Base-by-base conservation (phyloP, 2,888 invertebrate genomes). In the Mimas tiliae region DNA sequence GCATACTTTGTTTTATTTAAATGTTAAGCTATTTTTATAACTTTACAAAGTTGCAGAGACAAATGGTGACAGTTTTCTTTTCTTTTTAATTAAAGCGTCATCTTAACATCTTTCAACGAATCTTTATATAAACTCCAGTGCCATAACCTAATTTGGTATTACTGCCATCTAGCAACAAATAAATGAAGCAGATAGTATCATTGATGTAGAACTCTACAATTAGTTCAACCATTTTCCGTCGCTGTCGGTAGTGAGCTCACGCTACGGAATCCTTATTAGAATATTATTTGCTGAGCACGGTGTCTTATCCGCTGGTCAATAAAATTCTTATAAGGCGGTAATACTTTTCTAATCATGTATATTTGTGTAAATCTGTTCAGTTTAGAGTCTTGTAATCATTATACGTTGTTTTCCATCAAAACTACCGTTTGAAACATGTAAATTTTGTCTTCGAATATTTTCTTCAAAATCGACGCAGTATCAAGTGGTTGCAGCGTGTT, bases 201-300 rank as follows among this genome's bases (percentile, higher is more conserved):
- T 19, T 4, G 12, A 6, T 19, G 9, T 42, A 14, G 19, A 42
- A 19, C 38, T 58, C 38, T 58, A 6, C 16, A 42, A 38, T 16
- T 42, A 42, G 58, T 58, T 12, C 19, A 19, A 42, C 11, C 0
- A 38, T 58, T 12, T 19, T 42, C n/a, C 19, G 19, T 50, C 42
- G 38, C 38, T 16, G 19, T 6, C 42, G 58, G 11, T 58, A 58
- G 42, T 58, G 42, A 8, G 11, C 58, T 19, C 1, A 6, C 8
- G 42, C 19, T 38, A 58, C 38, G 16, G 58, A 58, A 58, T 58
- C 58, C n/a, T 58, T 19, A 58, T 38, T 58, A 58, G 42, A 58
- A 58, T 55, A 42, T 38, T 42, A 42, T 21, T 19, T 58, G 58
- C 58, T 58, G 38, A 42, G 38, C 12, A 38, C 12, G 42, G 58